Percentiles rank a stretch among this genome's conserved stretches.
phyloP scores from a whole-genome alignment of 92 coral and sea anemone genomes.

The Zoanthus gigantus region DNA sequence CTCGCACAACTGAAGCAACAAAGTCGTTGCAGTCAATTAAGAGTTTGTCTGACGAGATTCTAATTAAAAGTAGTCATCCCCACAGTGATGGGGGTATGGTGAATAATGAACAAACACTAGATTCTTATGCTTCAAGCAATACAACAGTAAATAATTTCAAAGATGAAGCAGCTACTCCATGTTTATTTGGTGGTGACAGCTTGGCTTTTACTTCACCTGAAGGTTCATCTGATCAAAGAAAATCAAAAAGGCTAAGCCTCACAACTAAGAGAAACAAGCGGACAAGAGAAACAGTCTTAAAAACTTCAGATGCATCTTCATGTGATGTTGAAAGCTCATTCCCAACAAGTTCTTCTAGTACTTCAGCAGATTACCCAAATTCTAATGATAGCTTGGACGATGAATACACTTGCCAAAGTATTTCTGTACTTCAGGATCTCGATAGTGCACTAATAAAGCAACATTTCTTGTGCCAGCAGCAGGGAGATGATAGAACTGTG shows the following conservation, averaged over 20 bases:
- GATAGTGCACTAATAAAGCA: background rate
- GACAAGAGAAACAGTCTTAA: background rate
- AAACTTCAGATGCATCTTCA: background rate
- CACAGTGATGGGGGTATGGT: background rate
- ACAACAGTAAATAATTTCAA: conserved; percentile 40
- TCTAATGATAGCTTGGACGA: conserved; percentile 7
- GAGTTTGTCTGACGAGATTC: background rate
- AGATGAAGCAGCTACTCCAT: conserved; percentile 49
- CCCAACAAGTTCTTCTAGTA: background rate
- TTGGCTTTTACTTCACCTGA: conserved; percentile 21
- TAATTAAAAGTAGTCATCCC: background rate
- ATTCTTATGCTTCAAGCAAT: background rate
- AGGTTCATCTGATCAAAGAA: conserved; percentile 9
- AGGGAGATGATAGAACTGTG: background rate
- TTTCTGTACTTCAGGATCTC: conserved; percentile 62
- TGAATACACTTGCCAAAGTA: conserved; percentile 54
- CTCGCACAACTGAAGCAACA: background rate
- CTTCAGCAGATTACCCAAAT: background rate
- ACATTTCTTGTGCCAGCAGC: background rate
- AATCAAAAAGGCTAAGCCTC: background rate
- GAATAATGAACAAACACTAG: conserved; percentile 39
- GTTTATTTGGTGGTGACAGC: conserved; percentile 64
- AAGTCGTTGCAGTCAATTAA: background rate
- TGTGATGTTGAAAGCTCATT: conserved; percentile 1
- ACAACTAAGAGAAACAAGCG: conserved; percentile 33